Percentiles rank a stretch among this genome's conserved stretches.
These are phyloP conservation scores for Setophaga coronata DNA, from an alignment of 2,113 vertebrate genomes.

Conservation along the genomic window DNA sequence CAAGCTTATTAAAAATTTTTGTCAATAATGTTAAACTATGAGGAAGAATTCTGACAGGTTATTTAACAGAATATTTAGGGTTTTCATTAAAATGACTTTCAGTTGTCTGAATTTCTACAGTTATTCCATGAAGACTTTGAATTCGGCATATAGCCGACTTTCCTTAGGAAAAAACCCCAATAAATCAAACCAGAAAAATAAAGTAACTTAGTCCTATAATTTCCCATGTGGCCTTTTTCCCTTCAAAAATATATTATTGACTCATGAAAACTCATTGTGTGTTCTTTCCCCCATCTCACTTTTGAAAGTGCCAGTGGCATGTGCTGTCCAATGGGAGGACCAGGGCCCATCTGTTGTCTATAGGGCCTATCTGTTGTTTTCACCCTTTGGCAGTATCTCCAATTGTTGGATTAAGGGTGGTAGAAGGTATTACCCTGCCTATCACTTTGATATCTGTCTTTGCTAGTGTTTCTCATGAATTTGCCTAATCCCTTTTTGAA, in stretches of 20 bases:
- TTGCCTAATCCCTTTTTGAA: neutral
- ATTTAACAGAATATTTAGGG: slow-evolving; percentile 28
- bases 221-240: neutral
- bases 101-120: neutral
- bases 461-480: neutral
- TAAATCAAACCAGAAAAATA: neutral
- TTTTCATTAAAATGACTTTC: neutral
- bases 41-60: neutral
- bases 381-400: neutral
- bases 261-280: neutral
- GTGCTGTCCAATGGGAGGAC: neutral
- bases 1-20: slow-evolving; percentile 43
- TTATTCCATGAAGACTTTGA: neutral
- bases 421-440: neutral
- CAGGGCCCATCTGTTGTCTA: neutral
- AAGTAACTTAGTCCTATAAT: neutral
- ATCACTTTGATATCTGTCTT: neutral
- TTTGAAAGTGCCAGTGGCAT: neutral
- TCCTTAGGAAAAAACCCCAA: neutral
- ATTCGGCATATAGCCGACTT: neutral
- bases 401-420: neutral
- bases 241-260: neutral
- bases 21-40: slow-evolving; percentile 25
- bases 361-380: neutral
- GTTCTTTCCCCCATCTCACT: neutral